Base-by-base conservation (phyloP, 2,888 invertebrate species). In the Callosobruchus maculatus region DNA sequence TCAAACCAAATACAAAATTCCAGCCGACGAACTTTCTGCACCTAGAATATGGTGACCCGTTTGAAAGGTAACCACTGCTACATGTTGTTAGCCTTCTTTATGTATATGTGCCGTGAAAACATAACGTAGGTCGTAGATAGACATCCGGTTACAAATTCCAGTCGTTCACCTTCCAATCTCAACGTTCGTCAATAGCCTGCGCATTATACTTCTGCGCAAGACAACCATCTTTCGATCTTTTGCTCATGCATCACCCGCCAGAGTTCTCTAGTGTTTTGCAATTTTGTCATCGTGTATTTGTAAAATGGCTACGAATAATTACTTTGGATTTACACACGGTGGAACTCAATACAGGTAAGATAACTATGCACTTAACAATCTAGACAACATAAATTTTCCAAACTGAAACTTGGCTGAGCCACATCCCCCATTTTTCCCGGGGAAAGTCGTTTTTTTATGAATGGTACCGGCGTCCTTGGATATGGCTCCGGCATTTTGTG, bases 241-340 rank as follows among this genome's bases (percentile, higher is more conserved):
- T 5, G 18, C 1, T 49, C 49, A 7, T 13, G 49, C 49, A 7
- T 13, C 4, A 13, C 13, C 49, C 49, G 13, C 49, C 5, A 71
- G 71, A 49, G 49, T 13, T 67, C 71, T 71, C 71, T 71, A 22
- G 67, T 71, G 71, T 21, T 67, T 71, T 21, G 67, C 71, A 21
- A 71, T 21, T 77, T 78, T 80, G 80, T 82, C 77, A 80, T 78
- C 77, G 80, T 80, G 82, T 78, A 22, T 68, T 9, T 68, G 68
- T 21, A 68, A 85, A 82, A 87, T 95, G 95, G 94, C 95, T 89
- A 93, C 95, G 88, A 96, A 96, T 90, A 97, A 97, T 91, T 97
- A 96, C 91, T 96, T 96, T 88, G 96, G 96, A 87, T 97, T 97
- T 91, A 95, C 95, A 85, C 96, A 96, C 88, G 95, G 95, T 86